These are phyloP conservation scores for Anser brachyrhynchus DNA, from an alignment of 2,113 vertebrate species.

Conservation along the genomic window DNA sequence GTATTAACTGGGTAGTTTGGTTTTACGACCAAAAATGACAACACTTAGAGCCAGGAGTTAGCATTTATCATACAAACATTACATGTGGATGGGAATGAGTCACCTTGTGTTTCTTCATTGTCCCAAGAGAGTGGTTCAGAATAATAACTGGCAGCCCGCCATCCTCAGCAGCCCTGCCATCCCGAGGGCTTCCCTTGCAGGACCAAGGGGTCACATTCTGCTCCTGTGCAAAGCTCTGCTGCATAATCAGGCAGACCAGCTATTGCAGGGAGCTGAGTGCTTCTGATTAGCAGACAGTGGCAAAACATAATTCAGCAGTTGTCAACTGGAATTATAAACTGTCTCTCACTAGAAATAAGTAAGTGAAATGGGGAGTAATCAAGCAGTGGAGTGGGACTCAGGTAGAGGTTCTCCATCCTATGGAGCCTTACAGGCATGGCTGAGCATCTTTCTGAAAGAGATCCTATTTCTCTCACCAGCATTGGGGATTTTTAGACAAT, in stretches of 20 bases:
- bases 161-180: neutral
- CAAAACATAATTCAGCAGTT: neutral
- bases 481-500: neutral
- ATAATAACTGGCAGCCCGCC: neutral
- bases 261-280: fast-evolving
- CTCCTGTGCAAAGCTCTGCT: neutral
- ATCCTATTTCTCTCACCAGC: neutral
- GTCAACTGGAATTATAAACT: neutral
- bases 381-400: neutral
- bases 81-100: neutral
- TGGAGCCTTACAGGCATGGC: neutral
- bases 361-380: neutral
- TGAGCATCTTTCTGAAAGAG: neutral
- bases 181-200: neutral
- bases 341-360: neutral
- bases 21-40: neutral
- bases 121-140: neutral
- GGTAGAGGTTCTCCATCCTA: neutral
- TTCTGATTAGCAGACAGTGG: neutral
- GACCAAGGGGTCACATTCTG: neutral
- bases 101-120: neutral
- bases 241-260: fast-evolving
- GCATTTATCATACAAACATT: fast-evolving
- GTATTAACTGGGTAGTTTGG: neutral
- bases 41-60: neutral